Evolutionary conservation across 2,113 vertebrate genomes (phyloP).

Genomic region (Coptodon rendalli): DNA sequence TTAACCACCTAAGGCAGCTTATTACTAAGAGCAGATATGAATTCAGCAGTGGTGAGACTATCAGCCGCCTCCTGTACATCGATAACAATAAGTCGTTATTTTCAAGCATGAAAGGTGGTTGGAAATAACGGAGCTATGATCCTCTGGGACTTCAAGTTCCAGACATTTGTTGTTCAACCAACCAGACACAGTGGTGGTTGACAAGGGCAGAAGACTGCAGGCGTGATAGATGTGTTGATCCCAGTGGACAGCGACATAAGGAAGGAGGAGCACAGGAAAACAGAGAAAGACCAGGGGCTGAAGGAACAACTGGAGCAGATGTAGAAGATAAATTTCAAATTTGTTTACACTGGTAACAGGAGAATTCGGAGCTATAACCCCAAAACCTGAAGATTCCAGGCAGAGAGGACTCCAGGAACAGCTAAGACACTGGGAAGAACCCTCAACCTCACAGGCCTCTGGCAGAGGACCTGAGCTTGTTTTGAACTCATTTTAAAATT

Average conservation of each 20-base stretch:
- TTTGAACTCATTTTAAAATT: not conserved
- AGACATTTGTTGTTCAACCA: not conserved
- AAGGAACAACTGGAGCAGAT: not conserved
- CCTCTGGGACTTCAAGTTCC: not conserved
- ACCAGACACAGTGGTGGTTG: not conserved
- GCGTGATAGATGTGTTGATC: not conserved
- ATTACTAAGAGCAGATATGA: not conserved
- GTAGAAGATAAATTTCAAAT: not conserved
- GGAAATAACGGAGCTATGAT: not conserved
- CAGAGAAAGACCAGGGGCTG: not conserved
- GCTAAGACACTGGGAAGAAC: not conserved
- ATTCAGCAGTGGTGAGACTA: not conserved
- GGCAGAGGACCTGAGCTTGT: not conserved
- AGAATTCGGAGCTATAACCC: not conserved
- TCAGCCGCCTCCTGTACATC: not conserved
- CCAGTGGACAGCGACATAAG: fast-evolving
- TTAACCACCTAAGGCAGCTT: not conserved
- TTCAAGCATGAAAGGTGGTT: not conserved
- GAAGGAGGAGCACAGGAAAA: not conserved
- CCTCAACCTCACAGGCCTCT: not conserved
- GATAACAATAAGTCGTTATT: not conserved
- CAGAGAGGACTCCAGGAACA: not conserved
- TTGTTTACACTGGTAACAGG: not conserved
- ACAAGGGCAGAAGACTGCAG: not conserved
- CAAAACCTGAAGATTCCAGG: not conserved